Conservation (phyloP, 1,140 invertebrate genomes). For the Drosophila repletoides region DNA sequence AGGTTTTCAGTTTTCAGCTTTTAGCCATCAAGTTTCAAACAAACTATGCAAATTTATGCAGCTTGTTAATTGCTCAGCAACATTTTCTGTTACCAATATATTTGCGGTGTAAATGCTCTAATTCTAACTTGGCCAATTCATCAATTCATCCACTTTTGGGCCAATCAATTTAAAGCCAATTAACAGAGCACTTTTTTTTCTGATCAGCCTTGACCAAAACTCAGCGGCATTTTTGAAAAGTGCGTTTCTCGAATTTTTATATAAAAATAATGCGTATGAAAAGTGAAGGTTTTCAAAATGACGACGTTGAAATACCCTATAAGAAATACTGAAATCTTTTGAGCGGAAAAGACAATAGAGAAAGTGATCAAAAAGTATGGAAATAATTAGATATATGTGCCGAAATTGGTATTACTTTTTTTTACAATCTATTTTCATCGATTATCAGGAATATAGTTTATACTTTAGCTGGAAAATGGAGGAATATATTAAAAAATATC, state of each 20-base stretch:
- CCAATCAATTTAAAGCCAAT: constrained; percentile 55
- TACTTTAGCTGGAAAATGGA: too few species aligned
- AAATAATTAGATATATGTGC: too few species aligned
- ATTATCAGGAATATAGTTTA: too few species aligned
- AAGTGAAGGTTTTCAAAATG: not conserved
- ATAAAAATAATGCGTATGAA: constrained; percentile 5
- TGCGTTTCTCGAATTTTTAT: constrained; percentile 64
- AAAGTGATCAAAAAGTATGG: too few species aligned
- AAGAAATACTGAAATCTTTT: not conserved
- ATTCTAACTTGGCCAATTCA: constrained; percentile 25
- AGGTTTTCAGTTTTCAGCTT: not conserved
- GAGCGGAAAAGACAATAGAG: not conserved
- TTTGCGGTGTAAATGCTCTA: not conserved
- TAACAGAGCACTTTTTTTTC: constrained; percentile 29
- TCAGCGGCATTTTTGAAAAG: constrained; percentile 61
- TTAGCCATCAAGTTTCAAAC: too few species aligned
- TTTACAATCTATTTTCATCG: too few species aligned
- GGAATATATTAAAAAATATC: too few species aligned
- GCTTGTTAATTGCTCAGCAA: constrained; percentile 1
- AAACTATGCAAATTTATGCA: constrained; percentile 26
- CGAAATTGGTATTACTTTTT: too few species aligned
- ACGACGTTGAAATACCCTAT: not conserved
- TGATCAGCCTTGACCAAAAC: constrained; percentile 62
- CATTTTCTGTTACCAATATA: not conserved
- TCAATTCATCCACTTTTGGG: constrained; percentile 24